Conservation (phyloP, 2,797 vertebrate genomes). For the Cygnus olor region DNA sequence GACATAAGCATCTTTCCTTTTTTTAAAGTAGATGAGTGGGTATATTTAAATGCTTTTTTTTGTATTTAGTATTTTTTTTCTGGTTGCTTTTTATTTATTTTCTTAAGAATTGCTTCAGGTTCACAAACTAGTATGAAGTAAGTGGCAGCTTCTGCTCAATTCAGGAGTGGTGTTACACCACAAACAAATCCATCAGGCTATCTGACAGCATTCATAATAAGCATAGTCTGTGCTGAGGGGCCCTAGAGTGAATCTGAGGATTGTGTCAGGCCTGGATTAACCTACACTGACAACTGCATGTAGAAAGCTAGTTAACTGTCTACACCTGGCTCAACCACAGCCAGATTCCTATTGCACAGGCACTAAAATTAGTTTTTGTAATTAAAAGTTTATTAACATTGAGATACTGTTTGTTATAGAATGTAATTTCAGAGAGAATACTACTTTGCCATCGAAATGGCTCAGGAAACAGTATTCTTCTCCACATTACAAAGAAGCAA, state of each 20-base stretch:
- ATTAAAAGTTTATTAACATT: neutral
- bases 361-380: neutral
- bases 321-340: neutral
- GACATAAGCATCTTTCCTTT: neutral
- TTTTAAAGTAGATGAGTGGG: neutral
- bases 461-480: neutral
- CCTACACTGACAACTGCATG: neutral
- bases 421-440: neutral
- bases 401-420: neutral
- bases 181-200: neutral
- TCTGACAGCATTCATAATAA: neutral
- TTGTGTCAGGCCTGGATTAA: slow-evolving; percentile 26
- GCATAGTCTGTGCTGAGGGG: neutral
- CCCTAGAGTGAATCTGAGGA: neutral
- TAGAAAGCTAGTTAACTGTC: neutral
- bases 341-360: neutral
- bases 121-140: neutral
- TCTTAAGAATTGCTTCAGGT: neutral
- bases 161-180: neutral
- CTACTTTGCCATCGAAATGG: neutral
- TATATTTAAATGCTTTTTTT: neutral
- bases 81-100: too few relatives aligned
- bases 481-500: neutral
- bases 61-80: neutral
- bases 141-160: neutral